phyloP scores from a whole-genome alignment of 2,888 invertebrate species.

The Cephus nigrinus region DNA sequence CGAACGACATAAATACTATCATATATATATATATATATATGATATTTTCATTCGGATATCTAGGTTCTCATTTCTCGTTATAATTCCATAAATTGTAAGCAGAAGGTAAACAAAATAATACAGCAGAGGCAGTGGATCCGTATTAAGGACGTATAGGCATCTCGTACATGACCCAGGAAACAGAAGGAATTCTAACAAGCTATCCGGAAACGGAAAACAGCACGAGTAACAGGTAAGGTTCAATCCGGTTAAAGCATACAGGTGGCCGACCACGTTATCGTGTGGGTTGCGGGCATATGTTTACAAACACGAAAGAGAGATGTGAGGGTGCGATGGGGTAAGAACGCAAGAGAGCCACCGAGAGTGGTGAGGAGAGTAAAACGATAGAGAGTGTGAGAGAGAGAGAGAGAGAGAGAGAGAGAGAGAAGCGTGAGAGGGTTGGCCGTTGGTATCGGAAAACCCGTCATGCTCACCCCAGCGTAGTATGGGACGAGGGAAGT shows the following conservation, averaged over 20 bases:
- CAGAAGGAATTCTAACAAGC: constrained; percentile 24
- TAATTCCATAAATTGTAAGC: too few relatives aligned
- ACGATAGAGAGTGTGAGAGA: background rate
- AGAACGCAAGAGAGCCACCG: constrained; percentile 19
- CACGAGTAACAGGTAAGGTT: constrained; percentile 65
- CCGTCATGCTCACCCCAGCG: background rate
- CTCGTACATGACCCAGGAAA: too few relatives aligned
- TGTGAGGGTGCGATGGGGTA: constrained; percentile 13
- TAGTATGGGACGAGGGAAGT: background rate
- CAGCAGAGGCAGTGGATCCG: too few relatives aligned
- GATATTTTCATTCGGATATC: too few relatives aligned
- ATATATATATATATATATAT: too few relatives aligned
- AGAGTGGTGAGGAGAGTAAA: constrained; percentile 20
- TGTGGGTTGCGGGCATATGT: constrained; percentile 45
- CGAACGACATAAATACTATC: too few relatives aligned
- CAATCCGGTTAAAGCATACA: constrained; percentile 64
- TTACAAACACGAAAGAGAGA: constrained; percentile 44
- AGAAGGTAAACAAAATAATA: too few relatives aligned
- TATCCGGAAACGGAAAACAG: constrained; percentile 50
- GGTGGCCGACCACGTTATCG: constrained; percentile 61
- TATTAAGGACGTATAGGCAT: too few relatives aligned
- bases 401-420: background rate
- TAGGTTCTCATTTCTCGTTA: too few relatives aligned
- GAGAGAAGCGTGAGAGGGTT: background rate
- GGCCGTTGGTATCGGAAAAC: background rate